Conservation (phyloP, 2,113 vertebrate species). For the Protomyctophum bolini region DNA sequence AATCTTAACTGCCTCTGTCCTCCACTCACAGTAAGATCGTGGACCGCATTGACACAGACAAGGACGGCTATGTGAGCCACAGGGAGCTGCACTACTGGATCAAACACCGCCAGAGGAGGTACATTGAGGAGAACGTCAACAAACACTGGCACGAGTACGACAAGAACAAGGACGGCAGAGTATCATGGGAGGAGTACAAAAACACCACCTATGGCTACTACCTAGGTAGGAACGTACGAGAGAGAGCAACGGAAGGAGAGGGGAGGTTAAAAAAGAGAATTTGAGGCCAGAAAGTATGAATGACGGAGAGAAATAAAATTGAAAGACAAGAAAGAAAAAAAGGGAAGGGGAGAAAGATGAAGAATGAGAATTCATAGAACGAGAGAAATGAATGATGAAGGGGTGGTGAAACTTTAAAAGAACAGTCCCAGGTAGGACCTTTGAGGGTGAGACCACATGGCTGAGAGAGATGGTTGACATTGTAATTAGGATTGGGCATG, state of each 20-base stretch:
- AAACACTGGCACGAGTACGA: slow-evolving; percentile 92
- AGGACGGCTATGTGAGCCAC: slow-evolving; percentile 83
- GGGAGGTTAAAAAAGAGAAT: too few relatives aligned
- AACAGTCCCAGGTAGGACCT: background rate
- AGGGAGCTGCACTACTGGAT: slow-evolving; percentile 88
- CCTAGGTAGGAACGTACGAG: slow-evolving; percentile 68
- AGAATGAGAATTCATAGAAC: too few relatives aligned
- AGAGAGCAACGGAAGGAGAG: background rate
- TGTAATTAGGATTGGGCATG: background rate
- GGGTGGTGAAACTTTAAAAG: background rate
- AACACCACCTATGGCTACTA: slow-evolving; percentile 90
- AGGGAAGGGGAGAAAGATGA: too few relatives aligned
- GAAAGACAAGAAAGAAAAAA: too few relatives aligned
- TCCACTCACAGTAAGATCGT: slow-evolving; percentile 83
- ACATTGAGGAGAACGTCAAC: slow-evolving; percentile 89
- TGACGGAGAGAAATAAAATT: too few relatives aligned
- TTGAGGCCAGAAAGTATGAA: too few relatives aligned
- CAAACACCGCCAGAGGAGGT: slow-evolving; percentile 88
- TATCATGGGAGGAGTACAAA: slow-evolving; percentile 89
- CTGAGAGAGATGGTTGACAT: too few relatives aligned
- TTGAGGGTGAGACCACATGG: too few relatives aligned
- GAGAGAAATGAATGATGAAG: too few relatives aligned
- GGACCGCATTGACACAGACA: slow-evolving; percentile 86
- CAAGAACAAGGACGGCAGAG: slow-evolving; percentile 81
- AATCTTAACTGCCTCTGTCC: background rate